Conservation (phyloP, 1,140 invertebrate genomes). For the Sycophila sp. region DNA sequence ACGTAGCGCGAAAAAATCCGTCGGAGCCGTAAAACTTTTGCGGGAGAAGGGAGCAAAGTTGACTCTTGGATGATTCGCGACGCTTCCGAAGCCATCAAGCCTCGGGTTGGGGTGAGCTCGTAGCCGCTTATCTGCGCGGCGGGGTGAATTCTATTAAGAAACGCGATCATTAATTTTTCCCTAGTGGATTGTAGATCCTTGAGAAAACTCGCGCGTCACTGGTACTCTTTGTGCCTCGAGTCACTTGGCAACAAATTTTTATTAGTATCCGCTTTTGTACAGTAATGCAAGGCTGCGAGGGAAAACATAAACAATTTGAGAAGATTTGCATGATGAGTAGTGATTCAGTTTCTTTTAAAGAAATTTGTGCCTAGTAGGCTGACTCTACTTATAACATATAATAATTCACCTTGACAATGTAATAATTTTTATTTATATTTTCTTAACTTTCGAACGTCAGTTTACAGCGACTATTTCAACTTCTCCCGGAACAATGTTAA, state of each 20-base stretch:
- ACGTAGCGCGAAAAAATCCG: background rate
- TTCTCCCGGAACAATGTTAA: background rate
- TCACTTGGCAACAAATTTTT: background rate
- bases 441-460: background rate
- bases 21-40: background rate
- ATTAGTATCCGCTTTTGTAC: too few relatives aligned
- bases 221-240: background rate
- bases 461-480: background rate
- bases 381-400: too few relatives aligned
- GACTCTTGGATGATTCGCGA: background rate
- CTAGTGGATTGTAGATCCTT: background rate
- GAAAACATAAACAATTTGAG: too few relatives aligned
- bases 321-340: too few relatives aligned
- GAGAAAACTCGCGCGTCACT: background rate
- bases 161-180: slow-evolving; percentile 5
- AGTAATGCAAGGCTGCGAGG: too few relatives aligned
- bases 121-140: background rate
- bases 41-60: background rate
- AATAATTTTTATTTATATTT: background rate
- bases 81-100: slow-evolving; percentile 3
- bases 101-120: background rate
- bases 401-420: too few relatives aligned
- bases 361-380: too few relatives aligned
- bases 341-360: too few relatives aligned
- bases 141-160: slow-evolving; percentile 10